Base-by-base conservation (phyloP, 1,140 invertebrate species). In the Pentalonia nigronervosa region DNA sequence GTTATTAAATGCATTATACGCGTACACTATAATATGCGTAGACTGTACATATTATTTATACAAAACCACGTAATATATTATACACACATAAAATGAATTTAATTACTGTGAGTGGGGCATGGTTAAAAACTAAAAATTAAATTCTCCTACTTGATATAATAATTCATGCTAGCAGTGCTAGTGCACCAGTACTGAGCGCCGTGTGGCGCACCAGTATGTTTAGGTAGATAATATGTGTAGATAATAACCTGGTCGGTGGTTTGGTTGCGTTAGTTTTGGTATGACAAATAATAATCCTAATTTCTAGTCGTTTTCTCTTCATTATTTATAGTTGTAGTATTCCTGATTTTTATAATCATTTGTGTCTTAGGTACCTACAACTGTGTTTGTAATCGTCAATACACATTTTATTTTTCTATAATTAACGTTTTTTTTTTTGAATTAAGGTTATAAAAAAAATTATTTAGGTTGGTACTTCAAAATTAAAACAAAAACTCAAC, bases 81-180 rank as follows among this genome's bases (percentile, higher is more conserved):
- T 41, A 87, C 84, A 87, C 45, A 30, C 41, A 48, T 50, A 53
- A 30, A 21, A 56, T 23, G 48, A 53, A 25, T 89, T 89, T 89
- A 89, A 89, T 89, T 89, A 89, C 34, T 41, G 50, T 36, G 34
- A 53, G 86, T 87, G 86, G 47, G 17, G n/a, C 23, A 83, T 83
- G 20, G 88, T 89, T 89, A 53, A 89, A 89, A 89, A 89, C 21
- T 89, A 89, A 53, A 89, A 89, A 89, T 56, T 56, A 89, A 89
- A 56, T 89, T 56, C 50, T 56, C 21, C 87, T 53, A 53, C 21
- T 53, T 34, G 21, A 41, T 34, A 47, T 89, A 48, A 86, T 89
- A 56, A 89, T 56, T 56, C 50, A 41, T 89, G 34, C 41, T 86
- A 86, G 81, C 36, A 23, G 81, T 3, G 14, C 47, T 7, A 48